phyloP scores from a whole-genome alignment of 2,113 vertebrate genomes.

The Pedionomus torquatus region DNA sequence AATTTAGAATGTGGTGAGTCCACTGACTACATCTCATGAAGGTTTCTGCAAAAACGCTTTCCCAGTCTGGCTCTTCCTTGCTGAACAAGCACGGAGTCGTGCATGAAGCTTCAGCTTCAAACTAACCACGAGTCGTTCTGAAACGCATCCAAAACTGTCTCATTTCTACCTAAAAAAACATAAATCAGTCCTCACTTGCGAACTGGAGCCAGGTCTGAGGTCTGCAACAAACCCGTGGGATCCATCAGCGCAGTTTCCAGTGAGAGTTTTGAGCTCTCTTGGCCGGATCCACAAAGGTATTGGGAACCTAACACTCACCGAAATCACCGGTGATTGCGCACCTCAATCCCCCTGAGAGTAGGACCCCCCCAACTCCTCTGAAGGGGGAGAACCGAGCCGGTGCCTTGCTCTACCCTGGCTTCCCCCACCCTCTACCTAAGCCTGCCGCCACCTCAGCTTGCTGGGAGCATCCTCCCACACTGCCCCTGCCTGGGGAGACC shows the following conservation, averaged over 20 bases:
- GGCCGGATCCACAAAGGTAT: neutral
- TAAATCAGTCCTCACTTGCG: neutral
- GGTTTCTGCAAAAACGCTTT: neutral
- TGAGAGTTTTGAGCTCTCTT: neutral
- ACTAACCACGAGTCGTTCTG: neutral
- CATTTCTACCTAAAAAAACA: neutral
- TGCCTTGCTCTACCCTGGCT: accelerated
- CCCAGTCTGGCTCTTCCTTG: neutral
- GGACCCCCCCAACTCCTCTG: neutral
- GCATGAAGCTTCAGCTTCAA: neutral
- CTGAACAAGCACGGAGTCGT: neutral
- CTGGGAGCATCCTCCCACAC: neutral
- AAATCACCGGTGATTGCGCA: accelerated
- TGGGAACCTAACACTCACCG: neutral
- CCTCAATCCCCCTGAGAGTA: accelerated
- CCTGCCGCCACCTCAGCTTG: neutral
- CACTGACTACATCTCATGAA: accelerated
- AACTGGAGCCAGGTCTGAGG: neutral
- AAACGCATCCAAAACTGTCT: neutral
- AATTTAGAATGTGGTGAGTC: accelerated
- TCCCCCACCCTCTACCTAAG: neutral
- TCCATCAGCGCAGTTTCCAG: neutral
- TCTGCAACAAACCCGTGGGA: neutral
- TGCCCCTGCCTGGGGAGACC: no score
- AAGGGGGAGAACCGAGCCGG: neutral